Conservation (phyloP, 2,888 invertebrate species). For the Ypsolopha scabrella region DNA sequence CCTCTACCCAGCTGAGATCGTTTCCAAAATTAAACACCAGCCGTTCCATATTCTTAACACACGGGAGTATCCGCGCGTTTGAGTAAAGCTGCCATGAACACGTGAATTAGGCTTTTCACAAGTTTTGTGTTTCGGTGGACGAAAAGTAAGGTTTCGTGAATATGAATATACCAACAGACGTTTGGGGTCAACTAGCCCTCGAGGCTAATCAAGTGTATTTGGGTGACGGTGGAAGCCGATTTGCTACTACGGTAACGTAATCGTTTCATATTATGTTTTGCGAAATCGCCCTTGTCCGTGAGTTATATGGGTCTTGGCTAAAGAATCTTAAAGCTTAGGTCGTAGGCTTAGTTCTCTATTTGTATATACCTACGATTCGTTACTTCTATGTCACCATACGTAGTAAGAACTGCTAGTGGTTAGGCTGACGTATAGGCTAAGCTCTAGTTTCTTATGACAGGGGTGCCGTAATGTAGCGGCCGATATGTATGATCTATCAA, state of each 20-base stretch:
- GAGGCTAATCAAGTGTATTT: conserved; percentile 90
- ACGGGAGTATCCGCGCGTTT: conserved; percentile 39
- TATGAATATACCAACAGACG: conserved; percentile 82
- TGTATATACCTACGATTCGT: too few species aligned
- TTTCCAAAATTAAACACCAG: conserved; percentile 61
- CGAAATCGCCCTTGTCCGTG: too few species aligned
- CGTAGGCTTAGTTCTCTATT: too few species aligned
- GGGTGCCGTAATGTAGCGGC: too few species aligned
- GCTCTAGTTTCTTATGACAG: too few species aligned
- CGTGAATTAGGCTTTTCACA: neutral
- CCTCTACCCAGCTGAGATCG: conserved; percentile 37
- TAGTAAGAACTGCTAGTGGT: too few species aligned
- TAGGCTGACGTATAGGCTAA: too few species aligned
- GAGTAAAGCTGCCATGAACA: conserved; percentile 20
- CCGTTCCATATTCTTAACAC: conserved; percentile 40
- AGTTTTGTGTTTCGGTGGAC: neutral
- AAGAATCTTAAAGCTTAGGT: too few species aligned
- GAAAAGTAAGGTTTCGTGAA: conserved; percentile 9
- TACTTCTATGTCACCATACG: too few species aligned
- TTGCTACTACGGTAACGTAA: conserved; percentile 81
- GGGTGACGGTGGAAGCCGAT: conserved; percentile 85
- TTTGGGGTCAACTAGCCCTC: conserved; percentile 90
- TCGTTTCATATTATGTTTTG: conserved; percentile 7
- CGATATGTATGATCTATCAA: too few species aligned
- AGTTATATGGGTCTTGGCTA: too few species aligned